These are phyloP conservation scores for Liasis olivaceus DNA, from an alignment of 2,797 vertebrate genomes.

Conservation along the genomic window DNA sequence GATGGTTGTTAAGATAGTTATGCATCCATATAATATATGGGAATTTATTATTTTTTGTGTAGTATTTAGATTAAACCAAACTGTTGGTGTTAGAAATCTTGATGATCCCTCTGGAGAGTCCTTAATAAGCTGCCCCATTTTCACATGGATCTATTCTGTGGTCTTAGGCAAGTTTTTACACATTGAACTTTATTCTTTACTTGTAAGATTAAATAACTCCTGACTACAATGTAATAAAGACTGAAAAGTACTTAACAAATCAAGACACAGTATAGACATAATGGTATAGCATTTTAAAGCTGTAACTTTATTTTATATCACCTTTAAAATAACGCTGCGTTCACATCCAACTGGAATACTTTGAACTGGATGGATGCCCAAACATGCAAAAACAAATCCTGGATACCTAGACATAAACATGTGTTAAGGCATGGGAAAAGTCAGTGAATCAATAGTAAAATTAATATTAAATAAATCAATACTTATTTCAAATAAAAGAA, in stretches of 20 bases:
- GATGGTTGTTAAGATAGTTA: neutral
- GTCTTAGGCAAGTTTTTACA: neutral
- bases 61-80: neutral
- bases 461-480: neutral
- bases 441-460: neutral
- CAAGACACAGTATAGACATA: neutral
- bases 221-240: neutral
- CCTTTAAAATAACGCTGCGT: slow-evolving; percentile 82
- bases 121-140: neutral
- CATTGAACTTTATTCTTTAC: neutral
- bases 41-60: neutral
- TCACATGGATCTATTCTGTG: neutral
- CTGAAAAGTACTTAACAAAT: neutral
- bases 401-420: slow-evolving; percentile 75
- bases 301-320: slow-evolving; percentile 48
- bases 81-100: neutral
- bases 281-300: accelerated
- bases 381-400: slow-evolving; percentile 86
- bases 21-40: neutral
- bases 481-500: neutral
- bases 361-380: slow-evolving; percentile 93
- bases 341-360: slow-evolving; percentile 74
- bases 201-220: neutral
- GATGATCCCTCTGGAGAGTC: neutral
- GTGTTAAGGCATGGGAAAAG: accelerated